phyloP scores from a whole-genome alignment of 2,113 vertebrate species.

The Danio rerio region GRCz12tu NC_133182.1:37792501-37793000 shows the following conservation, averaged over 20 bases:
- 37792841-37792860: not conserved
- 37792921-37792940: not conserved
- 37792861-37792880: conserved; percentile 7
- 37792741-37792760: conserved; percentile 76
- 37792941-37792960: too few relatives aligned
- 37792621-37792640: conserved; percentile 91
- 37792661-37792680: conserved; percentile 95
- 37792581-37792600: conserved; percentile 87
- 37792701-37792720: conserved; percentile 89
- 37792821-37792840: not conserved
- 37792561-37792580: conserved; percentile 83
- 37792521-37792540: conserved; percentile 88
- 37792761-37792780: conserved; percentile 76
- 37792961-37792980: too few relatives aligned
- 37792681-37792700: conserved; percentile 87
- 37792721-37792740: conserved; percentile 67
- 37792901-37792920: not conserved
- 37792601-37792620: conserved; percentile 89
- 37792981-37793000: too few relatives aligned
- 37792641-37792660: conserved; percentile 94
- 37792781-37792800: conserved; percentile 53
- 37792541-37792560: conserved; percentile 89
- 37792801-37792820: conserved; percentile 56
- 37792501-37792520: conserved; percentile 99
- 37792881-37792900: not conserved